Base-by-base conservation (phyloP, 2,888 invertebrate species). In the Amphipyra tragopoginis region DNA sequence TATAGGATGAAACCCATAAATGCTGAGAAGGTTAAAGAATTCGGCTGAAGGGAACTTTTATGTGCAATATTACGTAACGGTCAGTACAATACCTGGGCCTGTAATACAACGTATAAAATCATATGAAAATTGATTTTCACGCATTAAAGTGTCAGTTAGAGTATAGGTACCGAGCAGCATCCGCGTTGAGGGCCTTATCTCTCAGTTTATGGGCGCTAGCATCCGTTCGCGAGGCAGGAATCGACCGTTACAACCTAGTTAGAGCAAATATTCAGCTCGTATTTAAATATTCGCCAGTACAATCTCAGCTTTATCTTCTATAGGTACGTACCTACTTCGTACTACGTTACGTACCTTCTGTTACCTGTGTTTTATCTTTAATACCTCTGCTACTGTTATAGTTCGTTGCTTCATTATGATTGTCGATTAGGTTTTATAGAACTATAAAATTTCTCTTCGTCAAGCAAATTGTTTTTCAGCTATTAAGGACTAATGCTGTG, bases 201-300 rank as follows among this genome's bases (percentile, higher is more conserved):
- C 69, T 63, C 76, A 77, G 80, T 88, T 89, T 88, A 90, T 85
- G 81, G 87, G 79, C 73, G 73, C 81, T 77, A 84, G 79, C 88
- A 87, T 89, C 89, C 89, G 86, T 76, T 85, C 76, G 77, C 80
- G 83, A 74, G 80, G 79, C 81, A 82, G 77, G 78, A 81, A 84
- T 86, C 82, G 86, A 79, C 86, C 82, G 81, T 86, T 85, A 82
- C 82, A 84, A 81, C 83, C 83, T 81, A 85, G 82, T 88, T 83
- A 86, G 66, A 81, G 78, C 82, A 79, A 81, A 86, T 85, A 86
- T 86, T 84, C 81, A 84, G 78, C 79, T 86, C 77, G 79, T 84
- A 85, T 85, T 88, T 86, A 85, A 87, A 88, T 86, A 82, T 83
- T 81, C 79, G 66, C 72, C 65, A 62, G 66, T 70, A 72, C 72